A percentile compares a stretch with the other conserved stretches of the same genome.
Evolutionary conservation across 2,797 vertebrate genomes (phyloP).

Genomic region (Lagorchestes hirsutus): DNA sequence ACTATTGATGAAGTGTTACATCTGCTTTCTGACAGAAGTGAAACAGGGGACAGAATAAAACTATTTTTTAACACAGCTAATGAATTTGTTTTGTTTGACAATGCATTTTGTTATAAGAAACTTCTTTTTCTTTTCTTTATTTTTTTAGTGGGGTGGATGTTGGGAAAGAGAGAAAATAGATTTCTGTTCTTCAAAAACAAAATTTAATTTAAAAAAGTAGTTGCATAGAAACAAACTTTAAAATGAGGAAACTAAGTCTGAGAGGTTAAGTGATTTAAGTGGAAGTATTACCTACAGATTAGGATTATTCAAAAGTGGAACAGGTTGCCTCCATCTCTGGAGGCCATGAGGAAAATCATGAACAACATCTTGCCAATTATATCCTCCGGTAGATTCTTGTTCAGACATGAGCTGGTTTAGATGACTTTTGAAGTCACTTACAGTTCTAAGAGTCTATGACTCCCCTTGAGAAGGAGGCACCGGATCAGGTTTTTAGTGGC

Average conservation of each 20-base stretch:
- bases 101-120: neutral
- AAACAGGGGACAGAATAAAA: no score
- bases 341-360: neutral
- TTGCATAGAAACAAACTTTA: neutral
- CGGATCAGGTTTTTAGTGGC: neutral
- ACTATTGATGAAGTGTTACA: neutral
- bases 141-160: neutral
- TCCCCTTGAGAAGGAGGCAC: neutral
- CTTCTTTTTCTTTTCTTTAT: neutral
- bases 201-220: neutral
- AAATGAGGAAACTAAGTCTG: neutral
- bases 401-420: neutral
- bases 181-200: neutral
- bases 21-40: neutral
- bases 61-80: neutral
- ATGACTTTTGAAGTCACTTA: neutral
- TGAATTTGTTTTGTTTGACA: neutral
- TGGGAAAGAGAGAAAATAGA: neutral
- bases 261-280: neutral
- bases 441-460: neutral
- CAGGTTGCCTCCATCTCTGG: neutral
- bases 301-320: no score
- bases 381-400: neutral
- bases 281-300: neutral
- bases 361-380: neutral